Evolutionary conservation across 30 jellyfish, hydroid and myxozoan species (phyloP).

Genomic region (Hydractinia symbiolongicarpus): DNA sequence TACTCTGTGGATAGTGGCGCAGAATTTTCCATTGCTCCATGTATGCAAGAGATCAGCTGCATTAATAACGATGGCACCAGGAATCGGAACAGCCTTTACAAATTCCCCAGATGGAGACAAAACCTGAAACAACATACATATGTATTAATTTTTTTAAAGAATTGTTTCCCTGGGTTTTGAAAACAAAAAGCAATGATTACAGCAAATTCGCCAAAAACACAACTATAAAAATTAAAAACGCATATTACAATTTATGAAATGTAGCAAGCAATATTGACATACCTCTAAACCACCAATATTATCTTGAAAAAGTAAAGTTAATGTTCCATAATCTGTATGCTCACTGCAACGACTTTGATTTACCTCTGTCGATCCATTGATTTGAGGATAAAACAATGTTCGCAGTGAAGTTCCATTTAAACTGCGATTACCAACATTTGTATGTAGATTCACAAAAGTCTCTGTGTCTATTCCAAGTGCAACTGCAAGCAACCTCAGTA

Average conservation of each 20-base stretch:
- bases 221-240: no score
- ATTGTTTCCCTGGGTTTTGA: no score
- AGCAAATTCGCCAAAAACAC: no score
- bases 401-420: slow-evolving; percentile 31
- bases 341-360: slow-evolving; percentile 36
- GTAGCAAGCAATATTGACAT: neutral
- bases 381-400: slow-evolving; percentile 18
- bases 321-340: slow-evolving; percentile 41
- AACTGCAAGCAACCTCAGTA: slow-evolving; percentile 24
- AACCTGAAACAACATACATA: neutral
- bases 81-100: slow-evolving; percentile 32
- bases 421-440: slow-evolving; percentile 10
- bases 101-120: slow-evolving; percentile 24
- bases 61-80: slow-evolving; percentile 31
- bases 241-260: no score
- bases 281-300: slow-evolving; percentile 34
- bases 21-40: slow-evolving; percentile 20
- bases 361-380: neutral
- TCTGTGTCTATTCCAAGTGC: slow-evolving; percentile 25
- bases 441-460: slow-evolving; percentile 12
- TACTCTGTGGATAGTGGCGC: slow-evolving; percentile 24
- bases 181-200: no score
- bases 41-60: slow-evolving; percentile 21
- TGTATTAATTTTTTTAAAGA: no score
- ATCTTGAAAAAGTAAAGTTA: slow-evolving; percentile 38